phyloP scores from a whole-genome alignment of 2,888 invertebrate genomes.

The Gastracanthus pulcherrimus region DNA sequence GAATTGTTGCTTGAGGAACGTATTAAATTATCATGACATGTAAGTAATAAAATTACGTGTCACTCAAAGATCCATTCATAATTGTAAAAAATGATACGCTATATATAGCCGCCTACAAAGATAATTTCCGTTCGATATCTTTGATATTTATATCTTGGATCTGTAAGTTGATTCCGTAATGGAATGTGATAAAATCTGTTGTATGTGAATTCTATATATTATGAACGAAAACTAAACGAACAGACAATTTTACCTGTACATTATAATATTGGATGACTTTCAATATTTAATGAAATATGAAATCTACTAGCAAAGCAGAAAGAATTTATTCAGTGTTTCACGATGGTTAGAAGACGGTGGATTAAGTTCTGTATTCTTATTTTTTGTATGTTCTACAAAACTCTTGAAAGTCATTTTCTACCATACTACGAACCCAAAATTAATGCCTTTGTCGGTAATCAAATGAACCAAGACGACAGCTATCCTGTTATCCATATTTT shows the following conservation, averaged over 20 bases:
- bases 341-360: neutral
- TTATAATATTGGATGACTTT: slow-evolving; percentile 1
- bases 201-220: neutral
- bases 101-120: no score
- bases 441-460: neutral
- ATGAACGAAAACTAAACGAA: neutral
- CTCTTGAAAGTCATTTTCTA: neutral
- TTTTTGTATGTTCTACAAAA: neutral
- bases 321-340: neutral
- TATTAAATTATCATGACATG: no score
- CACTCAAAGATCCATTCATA: no score
- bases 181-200: neutral
- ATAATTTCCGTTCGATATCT: neutral
- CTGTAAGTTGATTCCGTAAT: neutral
- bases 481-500: slow-evolving; percentile 11
- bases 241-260: neutral
- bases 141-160: neutral
- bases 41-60: no score
- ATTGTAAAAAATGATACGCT: no score
- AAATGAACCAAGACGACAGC: neutral
- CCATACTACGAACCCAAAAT: neutral
- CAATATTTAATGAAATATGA: neutral
- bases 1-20: no score
- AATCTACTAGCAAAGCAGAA: neutral
- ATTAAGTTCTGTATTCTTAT: neutral